Evolutionary conservation across 2,888 invertebrate species (phyloP), one percentile per base, ranked within the genome.

Genomic region (Enchytraeus crypticus): DNA sequence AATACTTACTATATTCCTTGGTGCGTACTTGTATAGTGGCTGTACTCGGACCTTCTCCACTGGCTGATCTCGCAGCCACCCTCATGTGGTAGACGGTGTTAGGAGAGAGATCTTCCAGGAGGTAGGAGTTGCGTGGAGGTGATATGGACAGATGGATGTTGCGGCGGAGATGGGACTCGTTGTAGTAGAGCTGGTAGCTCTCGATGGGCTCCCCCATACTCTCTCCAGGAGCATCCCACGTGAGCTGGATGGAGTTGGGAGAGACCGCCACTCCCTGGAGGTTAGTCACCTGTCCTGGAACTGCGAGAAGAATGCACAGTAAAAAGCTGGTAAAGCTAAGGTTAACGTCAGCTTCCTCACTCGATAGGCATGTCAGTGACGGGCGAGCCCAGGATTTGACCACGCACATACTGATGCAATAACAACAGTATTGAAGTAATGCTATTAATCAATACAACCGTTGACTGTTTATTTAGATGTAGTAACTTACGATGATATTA

Each of bases 51-150:
- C 60, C 60, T 80, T 92, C 95, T 21, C 70, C 67, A 89, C 83
- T 88, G 18, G 18, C 38, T 21, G 92, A 93, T 69, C 90, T 84
- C 61, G 96, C 97, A 18, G 95, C 92, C 71, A 98, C 83, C 90
- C 95, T 93, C 73, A 97, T 89, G 82, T 91, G 91, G 84, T 97
- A 98, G 71, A 92, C 82, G 18, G 95, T 96, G 83, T 96, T 91
- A 38, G 97, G 96, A 78, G 92, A 92, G 51, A 98, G 84, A 59
- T 89, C 89, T 71, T 87, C 88, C 72, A 97, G 84, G 26, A 88
- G 89, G 83, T 91, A 93, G 33, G 53, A 46, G 45, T 32, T 64
- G 1, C 45, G 29, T 11, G 73, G 71, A 2, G 76, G 74, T 5
- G 66, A 60, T 38, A 78, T 72, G 47, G 69, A 72, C 47, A 73